These are phyloP conservation scores for Spheniscus humboldti DNA, from an alignment of 2,797 vertebrate species.

Conservation along the genomic window DNA sequence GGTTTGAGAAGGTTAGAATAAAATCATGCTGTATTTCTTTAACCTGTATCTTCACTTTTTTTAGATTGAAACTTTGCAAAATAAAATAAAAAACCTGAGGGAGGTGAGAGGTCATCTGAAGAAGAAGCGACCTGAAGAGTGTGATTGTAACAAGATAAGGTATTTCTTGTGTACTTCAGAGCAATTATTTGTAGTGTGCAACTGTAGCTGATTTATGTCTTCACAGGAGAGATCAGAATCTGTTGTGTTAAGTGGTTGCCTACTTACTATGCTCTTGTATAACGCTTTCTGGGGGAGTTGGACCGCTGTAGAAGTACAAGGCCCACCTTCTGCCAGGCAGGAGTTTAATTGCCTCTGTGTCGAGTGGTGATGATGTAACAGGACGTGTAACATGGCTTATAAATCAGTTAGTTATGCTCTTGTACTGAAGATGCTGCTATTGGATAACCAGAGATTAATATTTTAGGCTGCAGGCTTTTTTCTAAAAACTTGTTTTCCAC, in stretches of 20 bases:
- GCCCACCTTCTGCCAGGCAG: not conserved
- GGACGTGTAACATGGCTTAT: not conserved
- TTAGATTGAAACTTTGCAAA: slow-evolving; percentile 96
- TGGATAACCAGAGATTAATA: not conserved
- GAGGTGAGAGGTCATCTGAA: slow-evolving; percentile 95
- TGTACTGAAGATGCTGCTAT: not conserved
- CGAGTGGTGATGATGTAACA: not conserved
- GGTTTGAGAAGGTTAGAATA: not conserved
- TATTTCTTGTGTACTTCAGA: slow-evolving; percentile 30
- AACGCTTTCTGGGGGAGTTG: not conserved
- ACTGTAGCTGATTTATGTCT: not conserved
- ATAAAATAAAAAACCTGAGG: slow-evolving; percentile 93
- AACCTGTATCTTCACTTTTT: not conserved
- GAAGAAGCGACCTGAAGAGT: slow-evolving; percentile 89
- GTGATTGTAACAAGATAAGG: slow-evolving; percentile 89
- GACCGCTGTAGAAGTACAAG: not conserved
- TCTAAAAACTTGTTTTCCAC: not conserved
- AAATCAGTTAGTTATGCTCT: not conserved
- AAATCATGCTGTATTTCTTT: not conserved
- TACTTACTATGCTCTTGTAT: not conserved
- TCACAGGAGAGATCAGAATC: not conserved
- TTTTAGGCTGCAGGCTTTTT: not conserved
- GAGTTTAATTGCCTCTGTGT: not conserved
- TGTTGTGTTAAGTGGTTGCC: not conserved
- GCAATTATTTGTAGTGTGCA: not conserved